Conservation (phyloP, 92 coral and sea anemone species). For the Siderastrea radians region DNA sequence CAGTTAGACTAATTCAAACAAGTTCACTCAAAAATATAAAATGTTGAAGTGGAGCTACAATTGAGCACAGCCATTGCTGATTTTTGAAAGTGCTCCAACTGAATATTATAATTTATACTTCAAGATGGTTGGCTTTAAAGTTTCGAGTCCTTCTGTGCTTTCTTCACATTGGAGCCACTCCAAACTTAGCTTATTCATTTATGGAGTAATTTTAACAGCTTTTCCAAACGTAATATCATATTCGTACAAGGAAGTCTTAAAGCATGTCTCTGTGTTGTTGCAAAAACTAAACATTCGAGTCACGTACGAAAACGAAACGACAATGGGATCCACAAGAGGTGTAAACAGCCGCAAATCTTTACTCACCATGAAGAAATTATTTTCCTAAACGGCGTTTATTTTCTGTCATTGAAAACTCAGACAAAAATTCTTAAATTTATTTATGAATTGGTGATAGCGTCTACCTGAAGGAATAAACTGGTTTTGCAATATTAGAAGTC, state of each 20-base stretch:
- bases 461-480: not conserved
- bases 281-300: not conserved
- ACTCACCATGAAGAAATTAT: not conserved
- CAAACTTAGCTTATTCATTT: not conserved
- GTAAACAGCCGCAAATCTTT: slow-evolving; percentile 14
- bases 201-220: not conserved
- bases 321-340: not conserved
- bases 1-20: too few relatives aligned
- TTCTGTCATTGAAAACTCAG: not conserved
- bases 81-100: too few relatives aligned
- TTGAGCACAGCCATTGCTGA: too few relatives aligned
- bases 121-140: too few relatives aligned
- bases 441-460: slow-evolving; percentile 6
- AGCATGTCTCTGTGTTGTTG: too few relatives aligned
- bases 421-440: not conserved
- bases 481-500: not conserved
- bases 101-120: not conserved
- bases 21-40: too few relatives aligned
- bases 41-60: too few relatives aligned
- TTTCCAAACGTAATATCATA: not conserved
- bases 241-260: not conserved
- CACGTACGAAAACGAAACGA: not conserved
- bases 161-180: not conserved
- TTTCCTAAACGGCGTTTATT: not conserved
- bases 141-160: not conserved